Evolutionary conservation across 2,797 vertebrate genomes (phyloP).

Genomic region (Acipenser oxyrinchus): DNA sequence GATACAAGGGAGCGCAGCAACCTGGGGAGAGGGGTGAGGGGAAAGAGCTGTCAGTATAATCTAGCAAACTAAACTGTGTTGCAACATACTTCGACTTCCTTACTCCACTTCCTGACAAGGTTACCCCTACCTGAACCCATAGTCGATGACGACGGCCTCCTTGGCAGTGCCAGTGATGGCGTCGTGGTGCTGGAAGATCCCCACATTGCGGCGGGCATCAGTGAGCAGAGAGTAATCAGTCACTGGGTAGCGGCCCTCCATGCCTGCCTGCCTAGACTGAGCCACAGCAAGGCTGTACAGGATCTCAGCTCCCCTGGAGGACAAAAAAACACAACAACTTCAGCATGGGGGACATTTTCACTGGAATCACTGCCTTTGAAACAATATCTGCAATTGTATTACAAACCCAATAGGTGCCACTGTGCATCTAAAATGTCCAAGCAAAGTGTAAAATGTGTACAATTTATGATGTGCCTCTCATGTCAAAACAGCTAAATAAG

Average conservation of each 20-base stretch:
- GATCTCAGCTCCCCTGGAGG: constrained; percentile 75
- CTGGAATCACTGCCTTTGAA: too few species aligned
- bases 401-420: too few species aligned
- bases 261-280: constrained; percentile 62
- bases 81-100: neutral
- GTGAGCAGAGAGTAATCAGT: constrained; percentile 80
- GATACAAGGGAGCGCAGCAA: constrained; percentile 79
- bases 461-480: too few species aligned
- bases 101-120: neutral
- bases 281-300: constrained; percentile 82
- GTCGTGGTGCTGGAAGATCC: constrained; percentile 93
- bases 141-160: constrained; percentile 85
- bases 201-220: constrained; percentile 80
- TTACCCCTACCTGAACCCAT: constrained; percentile 72
- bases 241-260: constrained; percentile 72
- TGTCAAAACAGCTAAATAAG: too few species aligned
- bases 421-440: too few species aligned
- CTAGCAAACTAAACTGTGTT: neutral
- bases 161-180: constrained; percentile 91
- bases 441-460: too few species aligned
- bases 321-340: constrained; percentile 1
- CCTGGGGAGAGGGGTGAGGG: constrained; percentile 48
- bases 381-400: too few species aligned
- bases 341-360: neutral
- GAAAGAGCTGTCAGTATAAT: neutral